Evolutionary conservation across 1,140 invertebrate genomes (phyloP), one percentile per base, ranked within the genome.

Genomic region (Centruroides vittatus): DNA sequence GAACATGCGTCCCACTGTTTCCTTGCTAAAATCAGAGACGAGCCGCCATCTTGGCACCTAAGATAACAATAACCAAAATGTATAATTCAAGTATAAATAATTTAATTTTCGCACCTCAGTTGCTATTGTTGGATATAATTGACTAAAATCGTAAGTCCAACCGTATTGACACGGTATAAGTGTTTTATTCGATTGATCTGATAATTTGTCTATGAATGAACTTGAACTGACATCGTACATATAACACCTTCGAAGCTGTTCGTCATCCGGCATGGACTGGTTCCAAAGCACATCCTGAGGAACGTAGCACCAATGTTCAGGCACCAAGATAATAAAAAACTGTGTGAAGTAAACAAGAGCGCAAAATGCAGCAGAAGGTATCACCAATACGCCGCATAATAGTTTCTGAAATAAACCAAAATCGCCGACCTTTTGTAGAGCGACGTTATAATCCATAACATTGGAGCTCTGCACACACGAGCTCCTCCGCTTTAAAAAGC

Each of bases 341-440:
- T 67, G 66, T 10, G 64, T 59, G 47, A 67, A 64, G 23, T 67
- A 67, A 13, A 67, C 65, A 35, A 67, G 55, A 35, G 66, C 61
- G 54, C 61, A 67, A 13, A 67, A 47, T 35, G 57, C 59, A 8
- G 64, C 66, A 36, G 66, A 65, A 48, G 66, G 66, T n/a, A 66
- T 36, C 34, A 67, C 65, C 35, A 67, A 35, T 36, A 67, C 61
- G 3, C 48, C 52, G 13, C 64, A 63, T 6, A 67, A 57, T 8
- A 67, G 55, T 41, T 67, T 67, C 36, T 67, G 66, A 23, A 66
- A 67, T 1, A 65, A 47, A 46, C 65, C 64, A 57, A 67, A 67
- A 36, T 63, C 61, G 9, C 66, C 66, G 53, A 63, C 66, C 36
- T 61, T 48, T 51, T 61, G 35, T 12, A 67, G 46, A 34, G 57